phyloP scores from a whole-genome alignment of 2,888 invertebrate genomes.

The Diogma glabrata region DNA sequence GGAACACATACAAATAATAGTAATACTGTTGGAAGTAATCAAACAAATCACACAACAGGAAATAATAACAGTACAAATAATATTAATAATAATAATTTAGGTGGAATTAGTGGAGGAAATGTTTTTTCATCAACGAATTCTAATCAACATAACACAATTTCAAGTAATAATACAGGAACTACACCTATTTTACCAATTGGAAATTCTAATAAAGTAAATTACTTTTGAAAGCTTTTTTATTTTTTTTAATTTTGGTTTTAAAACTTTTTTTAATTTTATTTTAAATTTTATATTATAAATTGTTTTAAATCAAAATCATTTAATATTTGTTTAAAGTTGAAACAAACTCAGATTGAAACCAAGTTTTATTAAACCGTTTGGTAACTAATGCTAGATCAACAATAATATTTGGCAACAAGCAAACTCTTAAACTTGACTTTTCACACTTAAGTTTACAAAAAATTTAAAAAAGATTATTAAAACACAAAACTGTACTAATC shows the following conservation, averaged over 20 bases:
- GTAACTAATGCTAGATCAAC: too few relatives aligned
- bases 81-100: constrained; percentile 6
- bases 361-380: too few relatives aligned
- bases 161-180: constrained; percentile 12
- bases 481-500: neutral
- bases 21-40: constrained; percentile 21
- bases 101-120: neutral
- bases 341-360: too few relatives aligned
- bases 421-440: too few relatives aligned
- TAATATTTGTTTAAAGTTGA: too few relatives aligned
- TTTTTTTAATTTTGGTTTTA: constrained; percentile 6
- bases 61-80: constrained; percentile 16
- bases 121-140: constrained; percentile 5
- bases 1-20: constrained; percentile 24
- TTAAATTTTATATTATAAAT: neutral
- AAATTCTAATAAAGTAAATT: constrained; percentile 13
- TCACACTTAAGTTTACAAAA: too few relatives aligned
- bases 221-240: constrained; percentile 4
- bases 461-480: too few relatives aligned
- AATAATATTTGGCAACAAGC: too few relatives aligned
- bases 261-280: constrained; percentile 3
- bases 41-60: constrained; percentile 26
- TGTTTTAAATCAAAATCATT: too few relatives aligned
- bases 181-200: constrained; percentile 14
- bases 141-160: constrained; percentile 9